A percentile compares a stretch with the other conserved stretches of the same genome.
Conservation (phyloP, 2,888 invertebrate genomes). For the Lasioglossum malachurum region DNA sequence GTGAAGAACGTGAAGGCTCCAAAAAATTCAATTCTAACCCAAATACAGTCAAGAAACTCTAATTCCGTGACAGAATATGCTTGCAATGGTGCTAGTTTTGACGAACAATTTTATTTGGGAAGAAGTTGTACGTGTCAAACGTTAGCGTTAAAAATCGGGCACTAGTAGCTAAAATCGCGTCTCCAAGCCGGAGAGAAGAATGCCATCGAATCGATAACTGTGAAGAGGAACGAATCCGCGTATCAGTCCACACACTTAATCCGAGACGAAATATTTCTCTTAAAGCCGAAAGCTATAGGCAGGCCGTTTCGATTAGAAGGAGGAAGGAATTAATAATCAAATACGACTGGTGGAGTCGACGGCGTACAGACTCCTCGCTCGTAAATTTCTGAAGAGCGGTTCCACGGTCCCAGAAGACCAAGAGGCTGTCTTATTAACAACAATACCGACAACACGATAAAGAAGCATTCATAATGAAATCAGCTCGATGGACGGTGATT, state of each 20-base stretch:
- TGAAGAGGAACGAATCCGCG: not conserved
- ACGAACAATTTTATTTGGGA: no score
- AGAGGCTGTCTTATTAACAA: slow-evolving; percentile 54
- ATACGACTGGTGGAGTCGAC: not conserved
- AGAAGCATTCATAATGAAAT: slow-evolving; percentile 62
- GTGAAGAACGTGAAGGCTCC: no score
- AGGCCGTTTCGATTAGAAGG: not conserved
- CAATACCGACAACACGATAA: slow-evolving; percentile 62
- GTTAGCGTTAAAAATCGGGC: no score
- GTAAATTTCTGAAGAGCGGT: slow-evolving; percentile 34
- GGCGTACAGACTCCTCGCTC: slow-evolving; percentile 46
- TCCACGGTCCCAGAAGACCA: slow-evolving; percentile 22
- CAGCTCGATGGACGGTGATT: slow-evolving; percentile 58
- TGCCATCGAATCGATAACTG: not conserved
- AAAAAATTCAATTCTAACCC: no score
- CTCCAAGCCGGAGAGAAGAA: not conserved
- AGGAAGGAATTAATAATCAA: not conserved
- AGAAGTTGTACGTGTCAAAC: no score
- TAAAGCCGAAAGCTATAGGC: not conserved
- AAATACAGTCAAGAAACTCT: no score
- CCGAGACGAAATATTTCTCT: not conserved
- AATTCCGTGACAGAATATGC: no score
- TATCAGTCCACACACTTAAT: not conserved
- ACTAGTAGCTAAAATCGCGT: not conserved
- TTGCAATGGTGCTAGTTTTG: no score